phyloP scores from a whole-genome alignment of 2,888 invertebrate genomes.

The Isotomurus palustris region DNA sequence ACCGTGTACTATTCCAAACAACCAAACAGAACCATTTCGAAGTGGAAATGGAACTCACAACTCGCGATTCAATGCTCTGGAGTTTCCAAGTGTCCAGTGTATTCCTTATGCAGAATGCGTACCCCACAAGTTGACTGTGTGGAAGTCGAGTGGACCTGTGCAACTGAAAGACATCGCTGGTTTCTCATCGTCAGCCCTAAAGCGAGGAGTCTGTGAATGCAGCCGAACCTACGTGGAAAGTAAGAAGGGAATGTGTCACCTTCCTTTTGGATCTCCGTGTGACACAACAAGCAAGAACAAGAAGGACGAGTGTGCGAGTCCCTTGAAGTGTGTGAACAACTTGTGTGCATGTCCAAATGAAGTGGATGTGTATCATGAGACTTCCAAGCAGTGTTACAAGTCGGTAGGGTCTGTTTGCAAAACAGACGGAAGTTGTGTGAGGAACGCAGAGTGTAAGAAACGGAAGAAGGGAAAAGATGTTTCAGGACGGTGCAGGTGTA shows the following conservation, averaged over 20 bases:
- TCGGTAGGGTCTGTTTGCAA: conserved; percentile 26
- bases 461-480: conserved; percentile 10
- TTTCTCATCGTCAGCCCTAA: too few relatives aligned
- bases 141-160: not conserved
- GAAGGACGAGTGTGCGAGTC: conserved; percentile 29
- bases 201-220: conserved; percentile 26
- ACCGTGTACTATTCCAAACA: conserved; percentile 20
- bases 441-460: conserved; percentile 20
- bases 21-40: not conserved
- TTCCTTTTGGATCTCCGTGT: conserved; percentile 21
- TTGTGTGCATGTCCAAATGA: conserved; percentile 29
- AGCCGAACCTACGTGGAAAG: conserved; percentile 25
- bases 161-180: too few relatives aligned
- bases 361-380: conserved; percentile 27
- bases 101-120: conserved; percentile 34
- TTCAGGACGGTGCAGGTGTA: conserved; percentile 35
- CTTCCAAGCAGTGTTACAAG: conserved; percentile 22
- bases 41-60: conserved; percentile 9
- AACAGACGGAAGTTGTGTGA: conserved; percentile 28
- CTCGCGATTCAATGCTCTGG: conserved; percentile 1
- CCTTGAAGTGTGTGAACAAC: conserved; percentile 30
- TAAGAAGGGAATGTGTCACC: conserved; percentile 21
- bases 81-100: conserved; percentile 13
- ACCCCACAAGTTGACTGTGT: conserved; percentile 1
- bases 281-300: conserved; percentile 30